Conservation (phyloP, 2,888 invertebrate genomes). For the Peribatodes rhomboidaria region DNA sequence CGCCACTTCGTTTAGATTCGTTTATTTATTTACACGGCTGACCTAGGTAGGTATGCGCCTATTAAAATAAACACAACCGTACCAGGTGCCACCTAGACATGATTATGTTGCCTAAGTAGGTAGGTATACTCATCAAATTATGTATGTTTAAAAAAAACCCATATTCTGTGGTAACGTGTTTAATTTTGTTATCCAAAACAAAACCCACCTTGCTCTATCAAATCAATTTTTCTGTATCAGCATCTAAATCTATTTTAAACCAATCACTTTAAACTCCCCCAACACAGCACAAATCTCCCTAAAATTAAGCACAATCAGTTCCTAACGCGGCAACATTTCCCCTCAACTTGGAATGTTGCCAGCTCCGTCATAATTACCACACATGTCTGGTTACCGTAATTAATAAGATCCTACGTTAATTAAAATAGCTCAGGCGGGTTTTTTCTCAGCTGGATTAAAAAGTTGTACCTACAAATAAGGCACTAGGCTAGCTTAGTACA, state of each 20-base stretch:
- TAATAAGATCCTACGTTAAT: slow-evolving; percentile 41
- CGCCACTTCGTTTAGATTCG: too few relatives aligned
- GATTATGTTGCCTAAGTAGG: too few relatives aligned
- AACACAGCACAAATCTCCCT: slow-evolving; percentile 13
- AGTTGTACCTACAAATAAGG: slow-evolving; percentile 16
- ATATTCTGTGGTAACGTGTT: too few relatives aligned
- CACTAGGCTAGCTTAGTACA: neutral
- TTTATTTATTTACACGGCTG: too few relatives aligned
- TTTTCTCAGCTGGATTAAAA: slow-evolving; percentile 17
- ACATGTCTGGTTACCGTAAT: slow-evolving; percentile 41
- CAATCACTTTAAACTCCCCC: neutral
- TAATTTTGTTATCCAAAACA: too few relatives aligned
- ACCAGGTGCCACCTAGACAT: too few relatives aligned
- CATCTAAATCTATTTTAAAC: neutral
- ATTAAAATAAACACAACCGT: too few relatives aligned
- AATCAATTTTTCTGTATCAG: neutral
- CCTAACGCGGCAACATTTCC: slow-evolving; percentile 25
- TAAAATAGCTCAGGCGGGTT: slow-evolving; percentile 39
- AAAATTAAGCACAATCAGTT: slow-evolving; percentile 23
- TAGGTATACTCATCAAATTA: too few relatives aligned
- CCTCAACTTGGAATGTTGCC: slow-evolving; percentile 35
- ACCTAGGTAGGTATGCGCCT: too few relatives aligned
- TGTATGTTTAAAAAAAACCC: too few relatives aligned
- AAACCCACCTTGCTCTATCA: neutral
- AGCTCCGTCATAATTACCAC: slow-evolving; percentile 40